Percentiles rank a stretch among this genome's conserved stretches.
phyloP scores from a whole-genome alignment of 2,797 vertebrate species.

The Sebastes melanostomus region DNA sequence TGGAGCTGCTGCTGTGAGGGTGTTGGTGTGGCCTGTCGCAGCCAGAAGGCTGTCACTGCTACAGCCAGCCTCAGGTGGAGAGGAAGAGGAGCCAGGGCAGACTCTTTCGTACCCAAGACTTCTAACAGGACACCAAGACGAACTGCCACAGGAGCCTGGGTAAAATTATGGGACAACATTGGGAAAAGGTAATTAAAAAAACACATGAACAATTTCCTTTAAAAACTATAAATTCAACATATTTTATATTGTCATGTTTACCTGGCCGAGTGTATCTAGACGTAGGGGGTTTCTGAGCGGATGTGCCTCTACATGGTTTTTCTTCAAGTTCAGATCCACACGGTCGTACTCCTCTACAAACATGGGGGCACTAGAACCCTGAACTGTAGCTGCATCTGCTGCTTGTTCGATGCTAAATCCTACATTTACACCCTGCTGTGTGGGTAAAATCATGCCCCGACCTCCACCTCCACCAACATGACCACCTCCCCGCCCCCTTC shows the following conservation, averaged over 20 bases:
- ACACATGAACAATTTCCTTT: neutral
- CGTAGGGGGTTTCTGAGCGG: constrained; percentile 56
- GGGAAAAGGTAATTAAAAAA: neutral
- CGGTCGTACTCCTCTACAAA: constrained; percentile 89
- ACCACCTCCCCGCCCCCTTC: constrained; percentile 24
- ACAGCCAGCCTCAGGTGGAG: constrained; percentile 81
- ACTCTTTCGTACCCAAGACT: constrained; percentile 81
- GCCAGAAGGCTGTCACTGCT: constrained; percentile 89
- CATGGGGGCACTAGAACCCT: neutral
- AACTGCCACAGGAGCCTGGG: constrained; percentile 73
- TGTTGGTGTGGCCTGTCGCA: constrained; percentile 74
- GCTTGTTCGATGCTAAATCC: constrained; percentile 55
- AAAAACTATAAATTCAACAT: neutral
- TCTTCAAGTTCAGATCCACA: constrained; percentile 83
- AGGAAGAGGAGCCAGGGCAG: constrained; percentile 77
- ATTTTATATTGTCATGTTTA: constrained; percentile 54
- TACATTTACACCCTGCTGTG: constrained; percentile 11
- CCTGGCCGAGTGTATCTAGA: constrained; percentile 84
- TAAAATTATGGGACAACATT: neutral
- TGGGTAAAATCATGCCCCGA: constrained; percentile 2
- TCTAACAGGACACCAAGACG: constrained; percentile 82
- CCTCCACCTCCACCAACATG: neutral
- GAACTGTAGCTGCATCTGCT: neutral
- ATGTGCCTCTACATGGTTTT: constrained; percentile 74
- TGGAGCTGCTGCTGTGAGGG: constrained; percentile 82